A percentile compares a stretch with the other conserved stretches of the same genome.
Evolutionary conservation across 1,140 invertebrate species (phyloP).

Genomic region (Caenorhabditis latens): DNA sequence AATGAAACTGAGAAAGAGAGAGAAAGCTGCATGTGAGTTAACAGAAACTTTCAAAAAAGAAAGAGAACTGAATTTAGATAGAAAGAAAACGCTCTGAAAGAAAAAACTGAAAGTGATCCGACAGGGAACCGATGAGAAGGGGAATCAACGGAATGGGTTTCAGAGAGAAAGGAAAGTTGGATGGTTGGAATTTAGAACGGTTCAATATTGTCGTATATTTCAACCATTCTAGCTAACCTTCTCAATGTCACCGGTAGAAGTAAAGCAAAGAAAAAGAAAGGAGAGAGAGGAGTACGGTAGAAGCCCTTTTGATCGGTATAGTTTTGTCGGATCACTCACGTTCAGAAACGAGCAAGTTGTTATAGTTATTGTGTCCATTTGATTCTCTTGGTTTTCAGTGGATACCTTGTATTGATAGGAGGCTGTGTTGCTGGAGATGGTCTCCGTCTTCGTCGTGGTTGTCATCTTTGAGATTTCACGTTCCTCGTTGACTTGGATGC

Average conservation of each 20-base stretch:
- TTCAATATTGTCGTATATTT: no score
- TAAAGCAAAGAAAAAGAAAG: conserved; percentile 5
- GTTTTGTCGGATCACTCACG: conserved; percentile 21
- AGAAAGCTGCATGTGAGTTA: conserved; percentile 16
- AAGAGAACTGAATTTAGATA: background rate
- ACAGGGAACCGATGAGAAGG: conserved; percentile 42
- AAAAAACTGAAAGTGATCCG: conserved; percentile 49
- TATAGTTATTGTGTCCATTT: background rate
- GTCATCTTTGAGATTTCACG: conserved; percentile 18
- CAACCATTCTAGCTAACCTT: background rate
- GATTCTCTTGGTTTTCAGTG: background rate
- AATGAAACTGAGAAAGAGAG: background rate
- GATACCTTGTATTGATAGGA: conserved; percentile 46
- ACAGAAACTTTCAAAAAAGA: background rate
- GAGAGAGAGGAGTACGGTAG: background rate
- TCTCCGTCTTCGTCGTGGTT: conserved; percentile 18
- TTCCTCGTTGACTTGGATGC: conserved; percentile 58
- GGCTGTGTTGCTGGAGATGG: background rate
- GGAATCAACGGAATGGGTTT: background rate
- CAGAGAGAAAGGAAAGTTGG: background rate
- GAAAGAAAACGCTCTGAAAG: background rate
- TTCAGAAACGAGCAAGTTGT: conserved; percentile 46
- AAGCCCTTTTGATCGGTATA: background rate
- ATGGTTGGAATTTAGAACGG: no score
- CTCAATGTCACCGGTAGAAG: background rate